Base-by-base conservation (phyloP, 2,113 vertebrate species). In the Trematomus loennbergii region DNA sequence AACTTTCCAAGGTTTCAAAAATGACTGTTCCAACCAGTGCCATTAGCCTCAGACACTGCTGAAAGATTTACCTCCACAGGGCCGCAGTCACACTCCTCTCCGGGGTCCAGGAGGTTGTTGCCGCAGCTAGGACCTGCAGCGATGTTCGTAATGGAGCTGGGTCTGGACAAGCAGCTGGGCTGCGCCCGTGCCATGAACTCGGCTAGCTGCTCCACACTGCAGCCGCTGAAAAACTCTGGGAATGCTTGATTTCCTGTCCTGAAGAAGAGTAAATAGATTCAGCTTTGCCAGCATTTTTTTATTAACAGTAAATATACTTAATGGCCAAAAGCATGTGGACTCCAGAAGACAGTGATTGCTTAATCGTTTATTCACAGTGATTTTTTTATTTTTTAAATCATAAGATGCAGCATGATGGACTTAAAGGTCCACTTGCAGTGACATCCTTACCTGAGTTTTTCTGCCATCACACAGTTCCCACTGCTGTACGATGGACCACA, bases 81-180 rank as follows among this genome's bases (percentile, higher is more conserved):
- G 25, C 97, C 97, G 0, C 97, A 99, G 93, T 99, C 97, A 0
- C 97, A 99, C 74, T 98, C 94, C 84, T 99, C 97, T n/a, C 96
- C 97, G 0, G 79, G 85, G 62, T 99, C 97, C 87, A 98, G 81
- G 0, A 97, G 94, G 70, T 79, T 91, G 69, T 99, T 97, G 13
- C 97, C 97, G 0, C 97, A 98, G 76, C 88, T 86, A 0, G 96
- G 94, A 0, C 93, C 96, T 5, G 93, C 85, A 0, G 94, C 92
- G 9, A 97, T 88, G 82, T 13, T 86, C 50, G 58, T 90, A 0
- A 82, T 60, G 0, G 87, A 85, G 33, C 75, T 65, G 0, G 78
- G 97, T 0, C 57, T n/a, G 0, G 84, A 74, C 86, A 98, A 78
- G 79, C 97, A 98, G 72, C 36, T 58, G 0, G 95, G 94, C 20